Evolutionary conservation across 1,140 invertebrate species (phyloP).

Genomic region (Eurytemora carolleeae): DNA sequence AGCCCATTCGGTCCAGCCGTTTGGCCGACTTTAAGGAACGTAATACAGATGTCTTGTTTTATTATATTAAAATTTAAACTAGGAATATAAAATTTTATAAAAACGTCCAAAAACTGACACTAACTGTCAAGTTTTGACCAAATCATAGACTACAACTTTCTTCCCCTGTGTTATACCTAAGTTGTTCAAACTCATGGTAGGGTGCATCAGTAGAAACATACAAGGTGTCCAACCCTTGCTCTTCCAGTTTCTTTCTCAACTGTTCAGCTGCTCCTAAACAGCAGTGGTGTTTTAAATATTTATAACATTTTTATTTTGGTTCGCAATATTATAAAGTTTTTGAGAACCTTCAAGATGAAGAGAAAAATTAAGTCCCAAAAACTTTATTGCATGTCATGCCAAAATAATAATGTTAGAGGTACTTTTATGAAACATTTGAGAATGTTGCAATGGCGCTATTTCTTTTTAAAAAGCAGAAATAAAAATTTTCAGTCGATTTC

Average conservation of each 20-base stretch:
- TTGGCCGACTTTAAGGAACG: background rate
- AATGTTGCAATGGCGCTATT: no score
- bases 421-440: no score
- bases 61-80: background rate
- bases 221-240: slow-evolving; percentile 38
- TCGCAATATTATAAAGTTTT: no score
- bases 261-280: slow-evolving; percentile 44
- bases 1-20: background rate
- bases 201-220: slow-evolving; percentile 67
- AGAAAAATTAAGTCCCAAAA: no score
- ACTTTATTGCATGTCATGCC: no score
- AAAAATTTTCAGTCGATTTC: no score
- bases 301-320: no score
- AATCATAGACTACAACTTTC: slow-evolving; percentile 1
- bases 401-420: no score
- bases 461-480: no score
- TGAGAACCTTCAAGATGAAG: no score
- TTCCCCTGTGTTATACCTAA: slow-evolving; percentile 3
- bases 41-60: background rate
- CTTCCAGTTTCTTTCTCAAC: slow-evolving; percentile 37
- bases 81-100: background rate
- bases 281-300: no score
- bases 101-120: background rate
- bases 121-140: background rate
- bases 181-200: slow-evolving; percentile 20